Evolutionary conservation across 2,888 invertebrate genomes (phyloP).

Genomic region (Drosophila atroscutellata): DNA sequence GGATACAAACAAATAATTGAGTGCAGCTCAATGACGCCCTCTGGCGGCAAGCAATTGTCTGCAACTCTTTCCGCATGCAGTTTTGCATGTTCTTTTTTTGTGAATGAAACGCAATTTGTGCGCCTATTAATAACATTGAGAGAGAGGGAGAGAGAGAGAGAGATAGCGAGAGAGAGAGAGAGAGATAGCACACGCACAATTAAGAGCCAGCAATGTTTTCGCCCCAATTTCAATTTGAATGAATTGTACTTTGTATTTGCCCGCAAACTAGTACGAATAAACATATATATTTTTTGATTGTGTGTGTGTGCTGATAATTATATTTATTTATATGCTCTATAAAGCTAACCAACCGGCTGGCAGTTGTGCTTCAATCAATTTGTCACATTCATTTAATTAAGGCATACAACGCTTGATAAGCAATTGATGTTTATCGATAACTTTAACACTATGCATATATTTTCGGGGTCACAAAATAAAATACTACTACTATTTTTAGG

Average conservation of each 20-base stretch:
- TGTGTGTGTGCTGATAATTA: conserved; percentile 7
- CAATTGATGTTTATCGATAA: conserved; percentile 9
- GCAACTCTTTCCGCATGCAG: conserved; percentile 1
- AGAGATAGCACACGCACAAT: conserved; percentile 36
- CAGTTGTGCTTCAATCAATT: conserved; percentile 41
- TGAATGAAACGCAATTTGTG: conserved; percentile 51
- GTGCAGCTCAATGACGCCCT: conserved; percentile 28
- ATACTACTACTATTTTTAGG: conserved; percentile 13
- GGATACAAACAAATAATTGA: neutral
- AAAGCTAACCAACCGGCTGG: conserved; percentile 1
- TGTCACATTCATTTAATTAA: conserved; percentile 46
- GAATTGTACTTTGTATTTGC: conserved; percentile 41
- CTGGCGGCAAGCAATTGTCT: conserved; percentile 32
- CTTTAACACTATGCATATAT: neutral
- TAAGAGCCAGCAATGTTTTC: conserved; percentile 43
- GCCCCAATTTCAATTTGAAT: conserved; percentile 50
- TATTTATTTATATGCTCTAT: conserved; percentile 26
- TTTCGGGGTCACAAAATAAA: neutral
- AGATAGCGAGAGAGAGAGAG: neutral
- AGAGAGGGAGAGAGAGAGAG: neutral
- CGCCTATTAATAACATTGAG: conserved; percentile 36
- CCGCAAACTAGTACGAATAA: neutral
- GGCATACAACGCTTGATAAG: conserved; percentile 35
- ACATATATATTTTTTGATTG: neutral
- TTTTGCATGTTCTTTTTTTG: conserved; percentile 40